A percentile compares a stretch with the other conserved stretches of the same genome.
Evolutionary conservation across 2,888 invertebrate species (phyloP).

Genomic region (Acanthopleura granulata): DNA sequence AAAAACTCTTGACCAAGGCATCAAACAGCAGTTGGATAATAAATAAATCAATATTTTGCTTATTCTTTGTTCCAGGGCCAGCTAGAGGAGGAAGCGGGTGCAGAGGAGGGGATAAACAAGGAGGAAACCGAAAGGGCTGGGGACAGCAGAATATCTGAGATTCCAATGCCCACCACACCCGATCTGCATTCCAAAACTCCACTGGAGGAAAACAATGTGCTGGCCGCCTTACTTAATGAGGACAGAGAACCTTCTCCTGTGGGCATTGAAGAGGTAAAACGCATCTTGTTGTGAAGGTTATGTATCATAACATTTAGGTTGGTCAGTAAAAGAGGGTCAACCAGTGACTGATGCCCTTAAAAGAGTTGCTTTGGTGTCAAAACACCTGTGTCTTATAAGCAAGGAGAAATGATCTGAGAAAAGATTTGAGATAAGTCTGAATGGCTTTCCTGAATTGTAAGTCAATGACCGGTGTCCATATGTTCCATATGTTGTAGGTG

Average conservation of each 20-base stretch:
- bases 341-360: too few relatives aligned
- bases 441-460: too few relatives aligned
- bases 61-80: conserved; percentile 41
- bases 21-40: background rate
- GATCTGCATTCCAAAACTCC: conserved; percentile 27
- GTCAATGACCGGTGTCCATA: background rate
- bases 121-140: conserved; percentile 20
- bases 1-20: too few relatives aligned
- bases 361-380: too few relatives aligned
- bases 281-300: too few relatives aligned
- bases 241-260: conserved; percentile 44
- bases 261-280: conserved; percentile 62
- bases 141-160: conserved; percentile 31
- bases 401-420: too few relatives aligned
- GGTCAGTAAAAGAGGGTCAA: too few relatives aligned
- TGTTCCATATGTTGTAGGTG: conserved; percentile 47
- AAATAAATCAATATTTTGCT: background rate
- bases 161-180: background rate
- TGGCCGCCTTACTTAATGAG: conserved; percentile 54
- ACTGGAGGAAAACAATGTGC: conserved; percentile 52
- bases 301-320: too few relatives aligned
- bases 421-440: too few relatives aligned
- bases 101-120: conserved; percentile 41
- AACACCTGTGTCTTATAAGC: too few relatives aligned
- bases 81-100: conserved; percentile 41